Evolutionary conservation across 2,797 vertebrate genomes (phyloP), one percentile per base, ranked within the genome.

Genomic region (Tamandua tetradactyla): DNA sequence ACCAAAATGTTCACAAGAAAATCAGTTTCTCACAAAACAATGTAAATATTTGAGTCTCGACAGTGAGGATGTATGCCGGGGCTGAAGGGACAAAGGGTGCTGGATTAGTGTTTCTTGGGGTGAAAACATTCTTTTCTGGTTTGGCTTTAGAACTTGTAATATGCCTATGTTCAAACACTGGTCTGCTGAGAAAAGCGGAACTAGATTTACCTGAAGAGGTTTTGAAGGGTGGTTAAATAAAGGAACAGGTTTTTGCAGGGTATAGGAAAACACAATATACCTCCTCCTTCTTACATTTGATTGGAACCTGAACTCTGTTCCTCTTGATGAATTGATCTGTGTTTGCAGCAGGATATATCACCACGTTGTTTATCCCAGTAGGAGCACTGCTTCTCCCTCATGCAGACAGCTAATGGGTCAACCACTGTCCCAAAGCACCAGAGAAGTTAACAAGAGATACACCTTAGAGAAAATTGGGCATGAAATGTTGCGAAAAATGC

Each of bases 141-240:
- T 94, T 89, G 93, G 23, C 61, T 82, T 96, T 93, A 91, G 83
- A 68, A 87, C 27, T 57, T 87, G 52, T 40, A 66, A 94, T n/a
- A 95, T 91, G 3, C 69, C 66, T 91, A 52, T 83, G 40, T 68
- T 88, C 27, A 71, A 52, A 9, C 69, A 66, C 42, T 35, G 30
- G 76, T 93, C 44, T 64, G 35, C 52, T 84, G 59, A 49, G 74
- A 88, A 61, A 66, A 85, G 42, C 78, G 23, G 68, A 92, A 96
- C 86, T 55, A 94, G 71, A 76, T 84, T 94, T 92, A 83, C 79
- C 64, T 59, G 32, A 90, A 81, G 61, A 95, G 69, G 8, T 85
- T 94, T 74, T 62, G 47, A 75, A 52, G 64, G 88, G 25, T 52
- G 42, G 74, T 88, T 94, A 91, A 91, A 75, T 79, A 64, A 55